Percentiles rank a stretch among this genome's conserved stretches.
phyloP scores from a whole-genome alignment of 2,888 invertebrate genomes.

The Protonemura montana region DNA sequence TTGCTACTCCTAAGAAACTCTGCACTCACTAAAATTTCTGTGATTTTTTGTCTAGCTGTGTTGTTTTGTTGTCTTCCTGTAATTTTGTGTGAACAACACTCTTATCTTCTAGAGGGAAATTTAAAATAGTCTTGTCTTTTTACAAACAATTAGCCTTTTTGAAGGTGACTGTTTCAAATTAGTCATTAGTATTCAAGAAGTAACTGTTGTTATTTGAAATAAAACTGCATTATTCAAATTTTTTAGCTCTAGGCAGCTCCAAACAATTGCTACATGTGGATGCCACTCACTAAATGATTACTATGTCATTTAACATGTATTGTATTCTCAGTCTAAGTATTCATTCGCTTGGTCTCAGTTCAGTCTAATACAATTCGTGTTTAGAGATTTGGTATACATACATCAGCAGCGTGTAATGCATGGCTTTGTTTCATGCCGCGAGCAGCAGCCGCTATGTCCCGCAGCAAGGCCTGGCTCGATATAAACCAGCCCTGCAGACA shows the following conservation, averaged over 20 bases:
- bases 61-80: not conserved
- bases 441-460: slow-evolving; percentile 37
- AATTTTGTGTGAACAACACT: not conserved
- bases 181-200: not conserved
- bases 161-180: not conserved
- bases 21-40: not conserved
- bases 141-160: not conserved
- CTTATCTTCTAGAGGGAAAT: not conserved
- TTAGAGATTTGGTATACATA: no score
- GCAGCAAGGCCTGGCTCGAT: slow-evolving; percentile 16
- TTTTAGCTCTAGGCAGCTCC: no score
- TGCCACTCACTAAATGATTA: no score
- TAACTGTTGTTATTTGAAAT: not conserved
- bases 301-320: no score
- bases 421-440: not conserved
- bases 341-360: no score
- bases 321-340: no score
- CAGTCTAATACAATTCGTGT: no score
- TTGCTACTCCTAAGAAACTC: not conserved
- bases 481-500: slow-evolving; percentile 25
- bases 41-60: not conserved
- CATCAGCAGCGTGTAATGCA: not conserved
- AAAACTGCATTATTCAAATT: no score
- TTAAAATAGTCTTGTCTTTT: not conserved
- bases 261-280: no score